Conservation (phyloP, 2,113 vertebrate genomes). For the Rhinichthys klamathensis region DNA sequence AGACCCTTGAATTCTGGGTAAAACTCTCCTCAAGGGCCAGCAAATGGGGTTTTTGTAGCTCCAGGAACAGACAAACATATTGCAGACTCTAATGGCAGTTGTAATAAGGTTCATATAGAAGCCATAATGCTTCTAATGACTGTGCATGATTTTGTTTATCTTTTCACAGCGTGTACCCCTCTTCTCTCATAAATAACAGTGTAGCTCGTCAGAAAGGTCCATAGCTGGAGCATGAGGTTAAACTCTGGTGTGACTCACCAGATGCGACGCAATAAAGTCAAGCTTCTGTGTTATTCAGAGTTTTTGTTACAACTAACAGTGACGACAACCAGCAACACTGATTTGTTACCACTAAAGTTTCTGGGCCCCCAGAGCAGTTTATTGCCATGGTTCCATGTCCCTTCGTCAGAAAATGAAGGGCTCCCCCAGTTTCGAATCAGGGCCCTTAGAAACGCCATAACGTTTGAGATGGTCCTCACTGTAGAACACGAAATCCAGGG, state of each 20-base stretch:
- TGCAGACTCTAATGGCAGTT: not conserved
- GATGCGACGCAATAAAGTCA: not conserved
- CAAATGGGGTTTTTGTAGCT: not conserved
- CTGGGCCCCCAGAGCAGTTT: not conserved
- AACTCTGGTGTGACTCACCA: not conserved
- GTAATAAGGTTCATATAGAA: constrained; percentile 24
- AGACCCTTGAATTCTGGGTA: not conserved
- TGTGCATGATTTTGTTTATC: not conserved
- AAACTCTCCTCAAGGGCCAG: not conserved
- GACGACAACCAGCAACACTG: not conserved
- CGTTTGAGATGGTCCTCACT: too few species aligned
- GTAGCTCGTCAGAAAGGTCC: not conserved
- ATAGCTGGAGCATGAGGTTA: not conserved
- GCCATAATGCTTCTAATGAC: constrained; percentile 2
- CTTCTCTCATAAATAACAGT: not conserved
- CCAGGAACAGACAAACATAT: not conserved
- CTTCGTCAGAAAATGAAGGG: not conserved
- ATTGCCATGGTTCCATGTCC: not conserved
- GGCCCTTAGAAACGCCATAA: too few species aligned
- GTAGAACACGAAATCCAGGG: too few species aligned
- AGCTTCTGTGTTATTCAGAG: not conserved
- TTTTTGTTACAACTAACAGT: not conserved
- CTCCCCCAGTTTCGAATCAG: not conserved
- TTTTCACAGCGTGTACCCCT: not conserved
- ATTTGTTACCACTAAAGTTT: not conserved